Conservation (phyloP, 2,113 vertebrate genomes). For the Anhinga rufa region DNA sequence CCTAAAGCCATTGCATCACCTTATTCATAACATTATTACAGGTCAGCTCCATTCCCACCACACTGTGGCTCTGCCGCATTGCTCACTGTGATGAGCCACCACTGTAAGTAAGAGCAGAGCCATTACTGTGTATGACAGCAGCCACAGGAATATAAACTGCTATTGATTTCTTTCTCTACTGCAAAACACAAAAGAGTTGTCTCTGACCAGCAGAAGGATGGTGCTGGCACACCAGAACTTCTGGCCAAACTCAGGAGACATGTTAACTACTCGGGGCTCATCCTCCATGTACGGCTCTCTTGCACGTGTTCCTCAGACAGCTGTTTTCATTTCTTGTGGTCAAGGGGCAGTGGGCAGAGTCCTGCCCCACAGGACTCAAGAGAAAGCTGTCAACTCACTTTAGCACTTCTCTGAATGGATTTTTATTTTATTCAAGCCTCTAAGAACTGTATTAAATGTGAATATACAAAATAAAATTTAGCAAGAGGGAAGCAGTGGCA, state of each 20-base stretch:
- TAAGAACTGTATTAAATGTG: neutral
- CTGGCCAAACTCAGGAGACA: neutral
- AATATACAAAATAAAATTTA: neutral
- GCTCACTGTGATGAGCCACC: neutral
- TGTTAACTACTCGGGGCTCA: neutral
- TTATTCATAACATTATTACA: accelerated
- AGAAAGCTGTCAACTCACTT: neutral
- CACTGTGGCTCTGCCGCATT: neutral
- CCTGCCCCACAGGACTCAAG: neutral
- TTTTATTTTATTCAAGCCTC: neutral
- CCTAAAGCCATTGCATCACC: neutral
- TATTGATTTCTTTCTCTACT: neutral
- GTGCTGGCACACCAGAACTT: neutral
- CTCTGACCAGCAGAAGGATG: neutral
- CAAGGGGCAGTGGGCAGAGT: neutral
- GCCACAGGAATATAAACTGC: neutral
- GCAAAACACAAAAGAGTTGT: neutral
- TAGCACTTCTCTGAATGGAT: neutral
- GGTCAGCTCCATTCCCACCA: neutral
- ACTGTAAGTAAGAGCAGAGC: neutral
- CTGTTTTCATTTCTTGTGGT: neutral
- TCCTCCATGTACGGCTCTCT: neutral
- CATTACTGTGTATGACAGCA: neutral
- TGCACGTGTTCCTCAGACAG: neutral
- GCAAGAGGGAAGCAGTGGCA: neutral